These are phyloP conservation scores for Acleris holmiana DNA, from an alignment of 2,888 invertebrate species.

Conservation along the genomic window DNA sequence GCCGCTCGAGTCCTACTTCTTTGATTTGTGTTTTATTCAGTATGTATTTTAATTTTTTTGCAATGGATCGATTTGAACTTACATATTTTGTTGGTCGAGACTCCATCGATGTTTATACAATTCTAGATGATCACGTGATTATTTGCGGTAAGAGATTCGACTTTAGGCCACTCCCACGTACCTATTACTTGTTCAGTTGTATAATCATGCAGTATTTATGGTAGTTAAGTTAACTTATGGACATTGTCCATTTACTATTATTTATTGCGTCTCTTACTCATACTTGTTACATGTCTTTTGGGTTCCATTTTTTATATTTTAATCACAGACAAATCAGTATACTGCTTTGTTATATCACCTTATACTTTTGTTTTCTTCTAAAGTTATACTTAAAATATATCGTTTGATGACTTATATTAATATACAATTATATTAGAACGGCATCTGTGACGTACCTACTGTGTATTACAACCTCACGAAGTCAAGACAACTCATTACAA, in stretches of 20 bases:
- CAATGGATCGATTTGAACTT: not conserved
- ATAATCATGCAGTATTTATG: not conserved
- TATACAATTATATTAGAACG: too few species aligned
- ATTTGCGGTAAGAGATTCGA: not conserved
- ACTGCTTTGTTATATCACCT: too few species aligned
- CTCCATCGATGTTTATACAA: conserved; percentile 3
- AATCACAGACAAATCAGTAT: too few species aligned
- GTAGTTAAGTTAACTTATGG: conserved; percentile 12
- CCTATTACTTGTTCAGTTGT: conserved; percentile 13
- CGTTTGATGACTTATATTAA: too few species aligned
- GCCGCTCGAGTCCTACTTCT: conserved; percentile 65
- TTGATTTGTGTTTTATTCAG: conserved; percentile 20
- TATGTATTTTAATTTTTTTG: conserved; percentile 6
- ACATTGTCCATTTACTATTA: conserved; percentile 4
- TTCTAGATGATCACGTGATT: conserved; percentile 1
- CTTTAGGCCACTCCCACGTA: conserved; percentile 4
- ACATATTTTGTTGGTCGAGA: not conserved
- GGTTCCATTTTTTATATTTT: too few species aligned
- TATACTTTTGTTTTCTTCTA: too few species aligned
- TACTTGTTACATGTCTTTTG: too few species aligned
- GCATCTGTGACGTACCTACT: too few species aligned
- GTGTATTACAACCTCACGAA: too few species aligned
- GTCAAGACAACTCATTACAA: too few species aligned
- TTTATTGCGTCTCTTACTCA: not conserved
- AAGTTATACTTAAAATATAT: too few species aligned